These are phyloP conservation scores for Carassius auratus DNA, from an alignment of 2,113 vertebrate genomes.

Conservation along the genomic window DNA sequence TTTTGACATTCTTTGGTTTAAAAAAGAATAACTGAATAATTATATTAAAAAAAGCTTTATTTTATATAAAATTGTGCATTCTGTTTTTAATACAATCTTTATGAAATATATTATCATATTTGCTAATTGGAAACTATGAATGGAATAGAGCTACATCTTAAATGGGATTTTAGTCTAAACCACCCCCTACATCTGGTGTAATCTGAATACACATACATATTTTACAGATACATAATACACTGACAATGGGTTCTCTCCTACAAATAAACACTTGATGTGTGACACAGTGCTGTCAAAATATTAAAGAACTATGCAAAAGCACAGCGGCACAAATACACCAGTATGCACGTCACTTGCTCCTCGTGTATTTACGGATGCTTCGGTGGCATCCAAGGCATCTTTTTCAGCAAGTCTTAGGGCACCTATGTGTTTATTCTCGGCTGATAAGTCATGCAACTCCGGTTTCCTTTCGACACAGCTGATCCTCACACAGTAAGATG, in stretches of 20 bases:
- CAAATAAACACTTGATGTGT: neutral
- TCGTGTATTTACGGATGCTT: constrained; percentile 38
- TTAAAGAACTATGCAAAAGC: neutral
- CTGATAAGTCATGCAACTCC: constrained; percentile 48
- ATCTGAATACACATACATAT: neutral
- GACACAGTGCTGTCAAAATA: neutral
- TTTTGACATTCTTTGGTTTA: too few relatives aligned
- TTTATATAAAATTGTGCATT: neutral
- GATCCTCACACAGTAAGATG: constrained; percentile 43
- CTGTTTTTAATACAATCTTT: neutral
- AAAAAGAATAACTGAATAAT: neutral
- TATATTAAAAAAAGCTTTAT: neutral
- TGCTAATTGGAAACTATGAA: neutral
- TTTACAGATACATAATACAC: neutral
- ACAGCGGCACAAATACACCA: neutral
- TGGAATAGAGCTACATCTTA: neutral
- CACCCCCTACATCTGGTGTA: neutral
- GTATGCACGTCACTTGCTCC: too few relatives aligned
- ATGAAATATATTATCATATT: neutral
- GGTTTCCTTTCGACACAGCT: constrained; percentile 47
- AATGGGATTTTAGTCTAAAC: neutral
- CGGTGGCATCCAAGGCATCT: constrained; percentile 41
- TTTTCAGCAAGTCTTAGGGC: constrained; percentile 36
- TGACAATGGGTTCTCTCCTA: neutral
- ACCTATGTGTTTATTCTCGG: constrained; percentile 54